Evolutionary conservation across 1,140 invertebrate species (phyloP).

Genomic region (Brachionus rotundiformis): DNA sequence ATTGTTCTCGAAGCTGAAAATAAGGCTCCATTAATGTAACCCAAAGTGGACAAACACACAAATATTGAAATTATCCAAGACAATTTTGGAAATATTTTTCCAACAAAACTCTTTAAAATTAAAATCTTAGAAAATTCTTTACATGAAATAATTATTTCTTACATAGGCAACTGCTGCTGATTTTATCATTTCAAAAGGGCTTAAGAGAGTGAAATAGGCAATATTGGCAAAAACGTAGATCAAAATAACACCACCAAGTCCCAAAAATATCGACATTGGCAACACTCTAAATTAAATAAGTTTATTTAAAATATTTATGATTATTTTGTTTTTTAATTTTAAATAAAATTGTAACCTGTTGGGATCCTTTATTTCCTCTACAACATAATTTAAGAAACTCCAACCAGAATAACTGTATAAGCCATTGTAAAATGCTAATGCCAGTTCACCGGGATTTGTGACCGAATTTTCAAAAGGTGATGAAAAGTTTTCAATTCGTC

Average conservation of each 20-base stretch:
- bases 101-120: conserved; percentile 74
- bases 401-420: conserved; percentile 52
- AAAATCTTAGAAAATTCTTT: neutral
- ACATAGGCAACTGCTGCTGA: conserved; percentile 67
- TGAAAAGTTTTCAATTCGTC: conserved; percentile 46
- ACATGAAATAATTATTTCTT: conserved; percentile 54
- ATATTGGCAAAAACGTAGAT: conserved; percentile 64
- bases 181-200: conserved; percentile 68
- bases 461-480: conserved; percentile 10
- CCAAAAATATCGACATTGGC: conserved; percentile 66
- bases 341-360: conserved; percentile 75
- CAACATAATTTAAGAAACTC: conserved; percentile 65
- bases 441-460: neutral
- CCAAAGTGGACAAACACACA: conserved; percentile 95
- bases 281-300: conserved; percentile 57
- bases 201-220: conserved; percentile 60
- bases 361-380: conserved; percentile 86
- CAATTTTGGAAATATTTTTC: conserved; percentile 84
- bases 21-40: conserved; percentile 94
- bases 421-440: conserved; percentile 39
- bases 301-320: conserved; percentile 31
- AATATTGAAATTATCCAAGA: conserved; percentile 93
- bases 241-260: conserved; percentile 73
- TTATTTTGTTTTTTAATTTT: conserved; percentile 53
- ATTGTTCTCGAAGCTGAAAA: conserved; percentile 79